Evolutionary conservation across 2,888 invertebrate species (phyloP), one percentile per base, ranked within the genome.

Genomic region (Lathronympha strigana): DNA sequence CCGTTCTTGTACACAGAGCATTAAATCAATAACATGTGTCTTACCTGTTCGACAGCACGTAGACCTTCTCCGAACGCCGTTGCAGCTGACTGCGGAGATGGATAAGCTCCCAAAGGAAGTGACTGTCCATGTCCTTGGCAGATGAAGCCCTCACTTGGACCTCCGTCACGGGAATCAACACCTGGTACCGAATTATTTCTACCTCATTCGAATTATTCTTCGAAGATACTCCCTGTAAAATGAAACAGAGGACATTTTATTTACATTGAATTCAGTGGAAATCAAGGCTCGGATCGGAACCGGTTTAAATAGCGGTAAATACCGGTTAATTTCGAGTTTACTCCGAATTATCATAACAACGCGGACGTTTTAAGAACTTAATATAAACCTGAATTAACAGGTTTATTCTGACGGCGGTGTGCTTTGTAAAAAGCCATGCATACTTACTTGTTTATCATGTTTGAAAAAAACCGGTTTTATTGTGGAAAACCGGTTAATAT

Each of bases 91-190:
- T 98, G 79, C 98, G 94, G 78, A 98, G 93, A 87, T 99, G 98
- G 76, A 99, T 97, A 71, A 99, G 94, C 90, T 99, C 98, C 98
- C 99, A 99, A 69, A 98, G 94, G 93, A 97, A 98, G 92, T 98
- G 98, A 69, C 97, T 98, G 82, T 98, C 98, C 95, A 97, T 96
- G 81, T 98, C 98, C 83, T 97, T 97, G 68, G 98, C 97, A 1
- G 97, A 97, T 43, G 97, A 97, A 43, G 98, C 97, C 68, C 98
- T 94, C 45, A 99, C 98, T 93, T 99, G 98, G 45, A 99, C 98
- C 92, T 99, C 98, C 19, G 98, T 98, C 47, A 99, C 98, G 0
- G 98, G 98, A 78, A 99, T 98, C 72, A 98, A 93, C 67, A 98
- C 98, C 91, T 98, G 98, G 90, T 98, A 98, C 75, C 98, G 94